Evolutionary conservation across 2,888 invertebrate species (phyloP).

Genomic region (Scaptomyza reducta): DNA sequence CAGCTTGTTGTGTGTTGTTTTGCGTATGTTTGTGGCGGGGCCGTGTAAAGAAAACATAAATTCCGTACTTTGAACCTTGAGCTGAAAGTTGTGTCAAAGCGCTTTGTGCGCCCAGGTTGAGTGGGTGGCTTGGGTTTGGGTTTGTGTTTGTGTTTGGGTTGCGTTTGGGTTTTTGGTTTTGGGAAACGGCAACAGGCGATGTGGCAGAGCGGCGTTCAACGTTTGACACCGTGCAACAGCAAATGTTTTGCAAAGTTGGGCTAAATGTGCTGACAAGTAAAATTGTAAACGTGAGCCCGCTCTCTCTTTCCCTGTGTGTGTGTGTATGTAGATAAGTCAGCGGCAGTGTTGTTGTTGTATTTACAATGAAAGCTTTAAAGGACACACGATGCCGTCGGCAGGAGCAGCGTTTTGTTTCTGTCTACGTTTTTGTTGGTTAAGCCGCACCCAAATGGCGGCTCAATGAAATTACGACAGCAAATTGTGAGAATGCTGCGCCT

Average conservation of each 20-base stretch:
- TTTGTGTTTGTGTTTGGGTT: slow-evolving; percentile 7
- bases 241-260: slow-evolving; percentile 38
- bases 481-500: slow-evolving; percentile 47
- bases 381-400: slow-evolving; percentile 44
- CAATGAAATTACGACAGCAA: slow-evolving; percentile 62
- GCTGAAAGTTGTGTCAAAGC: slow-evolving; percentile 66
- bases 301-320: slow-evolving; percentile 5
- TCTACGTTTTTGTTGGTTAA: slow-evolving; percentile 5
- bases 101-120: slow-evolving; percentile 57
- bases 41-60: slow-evolving; percentile 65
- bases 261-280: slow-evolving; percentile 64
- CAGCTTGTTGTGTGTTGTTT: slow-evolving; percentile 38
- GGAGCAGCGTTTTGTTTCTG: slow-evolving; percentile 38
- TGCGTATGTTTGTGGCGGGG: slow-evolving; percentile 52
- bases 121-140: slow-evolving; percentile 15
- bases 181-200: slow-evolving; percentile 28
- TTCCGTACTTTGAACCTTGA: slow-evolving; percentile 69
- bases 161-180: slow-evolving; percentile 2
- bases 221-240: slow-evolving; percentile 53
- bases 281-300: slow-evolving; percentile 45
- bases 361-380: slow-evolving; percentile 57
- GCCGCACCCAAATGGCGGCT: slow-evolving; percentile 55
- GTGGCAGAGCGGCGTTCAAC: slow-evolving; percentile 35
- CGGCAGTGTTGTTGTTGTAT: slow-evolving; percentile 32
- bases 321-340: slow-evolving; percentile 11